A percentile compares a stretch with the other conserved stretches of the same genome.
phyloP scores from a whole-genome alignment of 2,797 vertebrate species.

The Eulemur albifrons region DNA sequence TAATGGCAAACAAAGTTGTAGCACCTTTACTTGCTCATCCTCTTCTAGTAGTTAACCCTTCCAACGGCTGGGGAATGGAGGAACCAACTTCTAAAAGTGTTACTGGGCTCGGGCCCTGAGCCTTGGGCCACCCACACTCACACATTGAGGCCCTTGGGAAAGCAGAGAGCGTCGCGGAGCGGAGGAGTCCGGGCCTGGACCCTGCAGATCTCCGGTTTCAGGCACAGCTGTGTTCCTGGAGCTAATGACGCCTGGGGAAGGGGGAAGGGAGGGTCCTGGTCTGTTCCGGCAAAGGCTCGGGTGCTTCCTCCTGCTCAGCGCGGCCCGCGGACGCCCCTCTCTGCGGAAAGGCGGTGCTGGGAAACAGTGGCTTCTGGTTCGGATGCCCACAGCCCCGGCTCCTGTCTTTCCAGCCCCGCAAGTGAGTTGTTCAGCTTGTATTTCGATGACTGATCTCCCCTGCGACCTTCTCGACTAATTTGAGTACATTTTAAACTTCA shows the following conservation, averaged over 20 bases:
- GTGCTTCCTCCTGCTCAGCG: rapidly evolving
- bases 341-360: rapidly evolving
- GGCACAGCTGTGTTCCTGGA: neutral
- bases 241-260: neutral
- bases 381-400: neutral
- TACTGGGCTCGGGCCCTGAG: neutral
- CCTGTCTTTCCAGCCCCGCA: neutral
- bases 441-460: neutral
- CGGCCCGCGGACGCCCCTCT: rapidly evolving
- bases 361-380: neutral
- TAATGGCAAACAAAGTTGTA: neutral
- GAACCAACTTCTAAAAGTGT: neutral
- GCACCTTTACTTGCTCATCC: neutral
- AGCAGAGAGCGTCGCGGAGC: neutral
- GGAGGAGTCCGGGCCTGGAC: neutral
- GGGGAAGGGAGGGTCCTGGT: neutral
- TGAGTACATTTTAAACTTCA: neutral
- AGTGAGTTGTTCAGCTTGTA: neutral
- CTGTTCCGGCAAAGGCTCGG: rapidly evolving
- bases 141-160: neutral
- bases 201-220: rapidly evolving
- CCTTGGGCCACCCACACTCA: neutral
- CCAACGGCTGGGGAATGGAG: neutral
- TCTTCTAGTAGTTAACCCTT: neutral
- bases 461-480: neutral